Base-by-base conservation (phyloP, 2,888 invertebrate species). In the Romanomermis culicivorax region DNA sequence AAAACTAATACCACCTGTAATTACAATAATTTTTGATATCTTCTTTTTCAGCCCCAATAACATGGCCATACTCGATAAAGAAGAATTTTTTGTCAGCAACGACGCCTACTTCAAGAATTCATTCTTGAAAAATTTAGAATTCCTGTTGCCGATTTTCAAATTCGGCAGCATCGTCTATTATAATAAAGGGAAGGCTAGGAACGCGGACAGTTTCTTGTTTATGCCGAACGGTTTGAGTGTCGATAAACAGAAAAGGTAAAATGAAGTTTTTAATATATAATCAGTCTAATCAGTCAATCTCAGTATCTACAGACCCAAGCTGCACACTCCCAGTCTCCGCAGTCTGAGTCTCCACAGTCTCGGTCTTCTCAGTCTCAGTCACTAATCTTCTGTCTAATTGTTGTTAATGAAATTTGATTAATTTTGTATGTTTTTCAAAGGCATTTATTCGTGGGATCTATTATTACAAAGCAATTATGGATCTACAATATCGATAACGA, bases 21-120 rank as follows among this genome's bases (percentile, higher is more conserved):
- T n/a, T n/a, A n/a, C n/a, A n/a, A n/a, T n/a, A n/a, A n/a, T n/a
- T n/a, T n/a, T n/a, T n/a, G n/a, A n/a, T 36, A 11, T 36, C 17
- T 36, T 36, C 17, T 23, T 50, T 58, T 57, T 27, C 17, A 63
- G 62, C 49, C 55, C 62, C 1, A 60, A 60, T 14, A 61, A 62
- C 51, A 55, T 65, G 20, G 58, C 58, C 0, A 65, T 61, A 1
- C 60, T 64, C 7, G 64, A 62, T 0, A 58, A 63, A 1, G 65
- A 65, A 54, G 50, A 61, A 26, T 61, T 65, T 50, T 61, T 63
- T 54, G 42, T 64, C 42, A 61, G 61, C 3, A 64, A 63, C 56
- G 54, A 60, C 45, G 60, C 58, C 4, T 62, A 56, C 47, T 64
- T 61, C 52, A 26, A 52, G 4, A 54, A 49, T 23, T 4, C 56